Evolutionary conservation across 2,888 invertebrate genomes (phyloP).

Genomic region (Exocentrus adspersus): DNA sequence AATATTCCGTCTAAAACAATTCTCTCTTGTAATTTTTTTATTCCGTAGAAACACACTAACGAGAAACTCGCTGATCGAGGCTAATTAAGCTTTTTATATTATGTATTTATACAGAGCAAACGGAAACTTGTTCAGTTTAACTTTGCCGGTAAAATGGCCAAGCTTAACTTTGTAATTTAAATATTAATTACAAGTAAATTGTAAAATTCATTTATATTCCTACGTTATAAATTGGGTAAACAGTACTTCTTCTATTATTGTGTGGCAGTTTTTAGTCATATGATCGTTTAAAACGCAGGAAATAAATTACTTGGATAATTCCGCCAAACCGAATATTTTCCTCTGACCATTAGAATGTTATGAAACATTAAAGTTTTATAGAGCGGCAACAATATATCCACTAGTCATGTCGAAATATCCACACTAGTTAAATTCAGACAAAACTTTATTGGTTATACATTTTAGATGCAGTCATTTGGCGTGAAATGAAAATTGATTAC

Average conservation of each 20-base stretch:
- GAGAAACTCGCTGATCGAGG: no score
- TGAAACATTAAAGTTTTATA: slow-evolving; percentile 1
- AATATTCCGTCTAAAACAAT: no score
- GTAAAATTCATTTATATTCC: not conserved
- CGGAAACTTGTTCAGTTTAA: not conserved
- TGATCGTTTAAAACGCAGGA: not conserved
- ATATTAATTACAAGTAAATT: slow-evolving; percentile 1
- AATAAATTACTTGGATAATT: not conserved
- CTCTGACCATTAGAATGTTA: not conserved
- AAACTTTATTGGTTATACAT: not conserved
- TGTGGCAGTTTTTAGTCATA: no score
- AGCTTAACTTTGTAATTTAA: slow-evolving; percentile 1
- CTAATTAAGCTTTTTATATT: not conserved
- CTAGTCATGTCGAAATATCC: not conserved
- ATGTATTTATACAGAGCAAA: not conserved
- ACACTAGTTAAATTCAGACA: not conserved
- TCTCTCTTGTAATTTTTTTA: no score
- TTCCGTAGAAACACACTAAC: no score
- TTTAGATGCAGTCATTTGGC: not conserved
- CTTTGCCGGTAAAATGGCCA: not conserved
- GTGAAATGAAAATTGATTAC: slow-evolving; percentile 1
- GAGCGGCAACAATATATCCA: not conserved
- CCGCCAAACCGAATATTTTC: not conserved
- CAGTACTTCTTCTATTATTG: no score
- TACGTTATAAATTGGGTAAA: not conserved